Evolutionary conservation across 2,113 vertebrate species (phyloP).

Genomic region (Labeo catla): DNA sequence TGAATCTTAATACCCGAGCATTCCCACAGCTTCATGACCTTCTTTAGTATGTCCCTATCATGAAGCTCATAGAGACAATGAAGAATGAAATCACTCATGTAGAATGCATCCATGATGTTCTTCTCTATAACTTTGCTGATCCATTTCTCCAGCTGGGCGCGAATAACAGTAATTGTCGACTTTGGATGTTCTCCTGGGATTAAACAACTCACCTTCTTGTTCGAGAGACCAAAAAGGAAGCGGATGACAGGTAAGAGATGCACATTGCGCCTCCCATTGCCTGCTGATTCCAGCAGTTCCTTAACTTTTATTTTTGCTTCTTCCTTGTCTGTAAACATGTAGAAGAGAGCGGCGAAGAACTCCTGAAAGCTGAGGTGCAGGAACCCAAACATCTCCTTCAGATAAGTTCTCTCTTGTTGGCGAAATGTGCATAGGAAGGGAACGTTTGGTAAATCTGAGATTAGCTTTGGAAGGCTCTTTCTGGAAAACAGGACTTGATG

Average conservation of each 20-base stretch:
- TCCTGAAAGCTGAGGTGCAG: constrained; percentile 62
- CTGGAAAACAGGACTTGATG: constrained; percentile 34
- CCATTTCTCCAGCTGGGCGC: constrained; percentile 30
- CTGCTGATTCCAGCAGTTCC: constrained; percentile 16
- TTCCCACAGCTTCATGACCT: constrained; percentile 26
- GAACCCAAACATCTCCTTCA: constrained; percentile 56
- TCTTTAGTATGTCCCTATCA: neutral
- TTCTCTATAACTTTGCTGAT: neutral
- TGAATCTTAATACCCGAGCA: neutral
- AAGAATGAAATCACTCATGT: constrained; percentile 1
- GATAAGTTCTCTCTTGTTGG: constrained; percentile 21
- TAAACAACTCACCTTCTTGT: neutral
- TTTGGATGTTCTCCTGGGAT: neutral
- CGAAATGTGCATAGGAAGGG: constrained; percentile 39
- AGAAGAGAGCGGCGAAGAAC: constrained; percentile 61
- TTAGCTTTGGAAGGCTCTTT: neutral
- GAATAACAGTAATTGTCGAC: neutral
- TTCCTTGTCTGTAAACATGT: constrained; percentile 7
- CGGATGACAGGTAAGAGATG: constrained; percentile 16
- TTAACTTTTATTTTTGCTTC: neutral
- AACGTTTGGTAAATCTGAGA: neutral
- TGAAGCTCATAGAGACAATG: constrained; percentile 38
- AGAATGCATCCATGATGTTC: neutral
- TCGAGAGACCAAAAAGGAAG: constrained; percentile 48
- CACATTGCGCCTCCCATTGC: neutral